A percentile compares a stretch with the other conserved stretches of the same genome.
Conservation (phyloP, 2,888 invertebrate genomes). For the Agrochola litura region DNA sequence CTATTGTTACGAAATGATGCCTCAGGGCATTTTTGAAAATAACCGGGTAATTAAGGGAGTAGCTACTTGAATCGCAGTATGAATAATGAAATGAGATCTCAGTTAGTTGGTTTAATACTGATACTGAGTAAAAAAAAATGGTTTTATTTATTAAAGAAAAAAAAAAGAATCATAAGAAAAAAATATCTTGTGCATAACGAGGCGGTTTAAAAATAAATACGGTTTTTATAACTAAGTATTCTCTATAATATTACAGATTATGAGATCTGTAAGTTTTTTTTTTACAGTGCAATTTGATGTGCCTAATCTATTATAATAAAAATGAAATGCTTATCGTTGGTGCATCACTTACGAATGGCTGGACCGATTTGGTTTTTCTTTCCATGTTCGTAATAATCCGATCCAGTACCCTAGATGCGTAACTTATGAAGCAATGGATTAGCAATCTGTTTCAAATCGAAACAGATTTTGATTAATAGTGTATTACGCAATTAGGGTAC, state of each 20-base stretch:
- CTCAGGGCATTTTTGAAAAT: constrained; percentile 75
- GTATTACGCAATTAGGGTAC: no score
- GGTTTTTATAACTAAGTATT: neutral
- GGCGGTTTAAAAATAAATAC: neutral
- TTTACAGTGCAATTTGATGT: neutral
- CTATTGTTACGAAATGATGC: constrained; percentile 75
- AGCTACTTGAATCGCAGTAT: constrained; percentile 31
- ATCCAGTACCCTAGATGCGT: no score
- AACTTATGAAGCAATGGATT: no score
- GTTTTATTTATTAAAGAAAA: no score
- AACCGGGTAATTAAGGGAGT: constrained; percentile 65
- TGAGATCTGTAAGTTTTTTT: neutral
- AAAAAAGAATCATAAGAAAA: no score
- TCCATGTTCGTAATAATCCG: no score
- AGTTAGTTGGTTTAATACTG: neutral
- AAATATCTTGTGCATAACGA: neutral
- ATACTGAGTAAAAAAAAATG: neutral
- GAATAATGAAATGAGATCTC: constrained; percentile 43
- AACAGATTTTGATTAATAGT: no score
- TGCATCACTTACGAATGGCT: no score
- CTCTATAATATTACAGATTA: neutral
- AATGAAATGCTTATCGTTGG: no score
- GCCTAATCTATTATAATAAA: no score
- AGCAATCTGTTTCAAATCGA: no score
- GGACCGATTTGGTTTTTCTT: no score